Evolutionary conservation across 2,113 vertebrate genomes (phyloP).

Genomic region (Lampris megalopsis): DNA sequence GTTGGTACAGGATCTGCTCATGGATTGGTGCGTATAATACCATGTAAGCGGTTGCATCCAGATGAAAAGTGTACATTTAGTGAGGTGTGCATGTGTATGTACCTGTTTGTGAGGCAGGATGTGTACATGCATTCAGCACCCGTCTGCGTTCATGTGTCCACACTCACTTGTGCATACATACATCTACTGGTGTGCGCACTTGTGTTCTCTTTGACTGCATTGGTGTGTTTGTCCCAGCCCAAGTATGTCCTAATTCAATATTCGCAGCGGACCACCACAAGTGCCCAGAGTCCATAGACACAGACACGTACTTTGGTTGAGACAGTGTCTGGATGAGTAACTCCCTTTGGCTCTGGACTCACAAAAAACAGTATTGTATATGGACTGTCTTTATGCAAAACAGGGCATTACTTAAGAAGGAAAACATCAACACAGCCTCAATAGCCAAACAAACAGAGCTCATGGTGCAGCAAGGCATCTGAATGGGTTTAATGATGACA

Average conservation of each 20-base stretch:
- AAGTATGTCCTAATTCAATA: background rate
- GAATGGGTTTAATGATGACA: constrained; percentile 70
- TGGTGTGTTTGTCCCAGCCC: too few relatives aligned
- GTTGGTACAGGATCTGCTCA: constrained; percentile 63
- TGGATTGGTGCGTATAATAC: constrained; percentile 55
- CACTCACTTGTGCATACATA: too few relatives aligned
- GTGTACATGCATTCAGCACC: too few relatives aligned
- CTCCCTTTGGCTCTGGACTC: constrained; percentile 52
- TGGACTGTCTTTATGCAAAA: constrained; percentile 70
- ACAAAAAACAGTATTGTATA: constrained; percentile 43
- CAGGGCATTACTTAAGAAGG: constrained; percentile 71
- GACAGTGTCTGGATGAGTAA: constrained; percentile 45
- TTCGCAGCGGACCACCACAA: background rate
- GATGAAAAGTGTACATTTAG: constrained; percentile 47
- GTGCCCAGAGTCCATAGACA: constrained; percentile 15
- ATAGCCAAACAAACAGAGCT: constrained; percentile 64
- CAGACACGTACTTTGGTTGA: background rate
- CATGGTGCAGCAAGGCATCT: constrained; percentile 53
- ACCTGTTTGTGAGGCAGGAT: too few relatives aligned
- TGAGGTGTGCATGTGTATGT: too few relatives aligned
- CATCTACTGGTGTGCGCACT: too few relatives aligned
- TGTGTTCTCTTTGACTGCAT: too few relatives aligned
- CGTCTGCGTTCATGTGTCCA: too few relatives aligned
- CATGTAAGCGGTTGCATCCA: constrained; percentile 49
- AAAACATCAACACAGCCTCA: constrained; percentile 56